Conservation (phyloP, 2,113 vertebrate genomes). For the Hemichromis elongatus region DNA sequence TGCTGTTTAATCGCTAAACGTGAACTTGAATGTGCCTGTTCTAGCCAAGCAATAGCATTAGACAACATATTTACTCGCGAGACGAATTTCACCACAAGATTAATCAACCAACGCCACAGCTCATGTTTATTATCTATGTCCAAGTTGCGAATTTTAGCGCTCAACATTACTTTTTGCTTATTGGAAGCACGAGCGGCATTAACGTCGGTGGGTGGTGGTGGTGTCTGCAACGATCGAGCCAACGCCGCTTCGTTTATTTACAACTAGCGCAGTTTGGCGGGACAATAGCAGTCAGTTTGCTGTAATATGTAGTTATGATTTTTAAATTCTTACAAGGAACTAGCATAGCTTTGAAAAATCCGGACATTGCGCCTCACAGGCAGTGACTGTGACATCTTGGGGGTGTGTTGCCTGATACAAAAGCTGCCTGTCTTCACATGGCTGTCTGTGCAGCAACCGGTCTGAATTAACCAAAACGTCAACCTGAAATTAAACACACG, state of each 20-base stretch:
- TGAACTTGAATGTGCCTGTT: neutral
- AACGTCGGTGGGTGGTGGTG: slow-evolving; percentile 36
- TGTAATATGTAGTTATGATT: neutral
- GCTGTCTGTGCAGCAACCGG: slow-evolving; percentile 50
- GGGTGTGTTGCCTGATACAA: slow-evolving; percentile 74
- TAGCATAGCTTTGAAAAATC: slow-evolving; percentile 22
- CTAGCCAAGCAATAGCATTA: neutral
- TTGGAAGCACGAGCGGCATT: slow-evolving; percentile 20
- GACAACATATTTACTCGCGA: neutral
- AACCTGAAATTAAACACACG: neutral
- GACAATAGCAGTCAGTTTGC: neutral
- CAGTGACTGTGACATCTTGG: slow-evolving; percentile 57
- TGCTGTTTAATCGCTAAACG: neutral
- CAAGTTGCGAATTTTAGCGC: slow-evolving; percentile 28
- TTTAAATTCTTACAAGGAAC: neutral
- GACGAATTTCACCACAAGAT: neutral
- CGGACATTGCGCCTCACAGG: slow-evolving; percentile 26
- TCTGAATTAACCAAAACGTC: neutral
- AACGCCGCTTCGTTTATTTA: slow-evolving; percentile 10
- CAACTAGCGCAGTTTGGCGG: neutral
- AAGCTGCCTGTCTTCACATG: slow-evolving; percentile 67
- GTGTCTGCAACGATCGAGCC: slow-evolving; percentile 15
- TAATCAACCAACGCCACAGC: neutral
- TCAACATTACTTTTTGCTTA: neutral
- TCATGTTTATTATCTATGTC: slow-evolving; percentile 16